Base-by-base conservation (phyloP, 1,140 invertebrate genomes). In the Pogonomyrmex barbatus region DNA sequence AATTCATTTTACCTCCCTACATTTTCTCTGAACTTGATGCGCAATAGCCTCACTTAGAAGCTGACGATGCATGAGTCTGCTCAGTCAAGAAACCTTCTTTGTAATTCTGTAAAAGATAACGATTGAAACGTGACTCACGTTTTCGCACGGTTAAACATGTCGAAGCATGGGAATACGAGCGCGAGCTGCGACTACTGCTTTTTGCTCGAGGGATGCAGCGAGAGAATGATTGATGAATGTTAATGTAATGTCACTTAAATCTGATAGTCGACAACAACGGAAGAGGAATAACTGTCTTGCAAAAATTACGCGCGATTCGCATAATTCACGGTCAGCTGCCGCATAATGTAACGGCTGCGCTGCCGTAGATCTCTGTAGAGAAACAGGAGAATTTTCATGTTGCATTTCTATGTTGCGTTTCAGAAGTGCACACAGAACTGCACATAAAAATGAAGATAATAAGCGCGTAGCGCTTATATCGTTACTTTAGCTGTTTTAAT, bases 71-170 rank as follows among this genome's bases (percentile, higher is more conserved):
- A 68, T 76, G 24, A 62, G 1, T 17, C 24, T 56, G 36, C 42
- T 12, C n/a, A 42, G 39, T 60, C 54, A 42, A 30, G n/a, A 58
- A 36, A 75, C 24, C 10, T 56, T 36, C 36, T 77, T 77, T 52
- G 60, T 50, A 6, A 63, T 67, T 79, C n/a, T 12, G 14, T 2
- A 63, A 54, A n/a, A 17, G 30, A 24, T 65, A 56, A 68, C 12
- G 47, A 81, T 81, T 30, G 50, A 68, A 81, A 47, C 60, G 12
- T 79, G 76, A 79, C 62, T 65, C 30, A 65, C 3, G 14, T 17
- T 77, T 77, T 47, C 33, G 45, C 17, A 54, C 10, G 12, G 12
- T 71, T 58, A 82, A 1, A 65, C 0, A 4, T n/a, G 12, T 42
- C 2, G 4, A 24, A 81, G 10, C 9, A 33, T 56, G 24, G 2